These are phyloP conservation scores for Tetraneura akinire DNA, from an alignment of 1,140 invertebrate species.

Conservation along the genomic window DNA sequence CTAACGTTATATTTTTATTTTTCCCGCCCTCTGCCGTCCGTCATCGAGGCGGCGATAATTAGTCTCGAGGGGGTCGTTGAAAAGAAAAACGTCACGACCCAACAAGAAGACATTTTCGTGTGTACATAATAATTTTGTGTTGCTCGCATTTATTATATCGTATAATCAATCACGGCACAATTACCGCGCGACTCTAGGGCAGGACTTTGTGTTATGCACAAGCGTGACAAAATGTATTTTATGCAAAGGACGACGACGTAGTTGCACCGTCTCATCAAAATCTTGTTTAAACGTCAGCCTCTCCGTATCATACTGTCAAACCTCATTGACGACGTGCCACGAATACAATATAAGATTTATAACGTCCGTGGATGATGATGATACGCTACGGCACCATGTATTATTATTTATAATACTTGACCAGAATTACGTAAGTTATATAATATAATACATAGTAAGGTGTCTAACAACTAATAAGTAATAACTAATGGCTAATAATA, in stretches of 20 bases:
- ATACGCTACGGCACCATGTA: too few species aligned
- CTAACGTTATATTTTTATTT: too few species aligned
- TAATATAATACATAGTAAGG: too few species aligned
- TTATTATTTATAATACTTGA: too few species aligned
- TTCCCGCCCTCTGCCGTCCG: neutral
- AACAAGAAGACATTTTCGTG: neutral
- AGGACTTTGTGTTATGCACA: neutral
- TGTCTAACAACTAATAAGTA: too few species aligned
- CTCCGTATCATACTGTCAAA: neutral
- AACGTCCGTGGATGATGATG: neutral
- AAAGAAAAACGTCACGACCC: neutral
- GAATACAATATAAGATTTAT: neutral
- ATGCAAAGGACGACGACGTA: neutral
- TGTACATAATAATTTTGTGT: too few species aligned
- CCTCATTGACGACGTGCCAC: neutral
- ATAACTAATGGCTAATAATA: too few species aligned
- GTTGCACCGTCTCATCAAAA: constrained; percentile 13
- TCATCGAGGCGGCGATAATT: neutral
- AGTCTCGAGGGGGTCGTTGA: constrained; percentile 20
- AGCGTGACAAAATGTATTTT: constrained; percentile 11
- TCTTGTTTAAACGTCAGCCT: neutral
- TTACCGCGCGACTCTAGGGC: neutral
- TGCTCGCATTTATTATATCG: neutral
- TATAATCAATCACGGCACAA: neutral
- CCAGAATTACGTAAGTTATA: too few species aligned